Conservation (phyloP, 2,113 vertebrate genomes). For the Proterorhinus semilunaris region DNA sequence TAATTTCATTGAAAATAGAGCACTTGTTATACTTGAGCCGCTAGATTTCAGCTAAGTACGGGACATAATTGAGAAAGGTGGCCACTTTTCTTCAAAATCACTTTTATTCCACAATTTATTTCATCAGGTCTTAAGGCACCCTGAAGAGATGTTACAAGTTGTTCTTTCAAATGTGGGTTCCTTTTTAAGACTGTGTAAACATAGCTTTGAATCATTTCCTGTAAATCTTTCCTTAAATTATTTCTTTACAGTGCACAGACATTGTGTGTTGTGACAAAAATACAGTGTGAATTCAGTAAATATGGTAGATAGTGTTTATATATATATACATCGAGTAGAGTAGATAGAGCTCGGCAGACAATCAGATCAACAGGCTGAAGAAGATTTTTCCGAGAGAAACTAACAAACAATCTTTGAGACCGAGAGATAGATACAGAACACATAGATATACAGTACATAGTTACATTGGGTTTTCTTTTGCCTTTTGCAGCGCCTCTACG, state of each 20-base stretch:
- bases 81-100: slow-evolving; percentile 74
- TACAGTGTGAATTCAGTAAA: slow-evolving; percentile 74
- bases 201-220: slow-evolving; percentile 76
- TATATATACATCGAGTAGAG: slow-evolving; percentile 74
- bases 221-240: slow-evolving; percentile 78
- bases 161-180: slow-evolving; percentile 67
- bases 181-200: slow-evolving; percentile 74
- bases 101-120: slow-evolving; percentile 81
- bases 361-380: slow-evolving; percentile 74
- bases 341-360: slow-evolving; percentile 72
- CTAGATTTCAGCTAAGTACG: not conserved
- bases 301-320: slow-evolving; percentile 68
- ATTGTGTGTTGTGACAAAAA: slow-evolving; percentile 76
- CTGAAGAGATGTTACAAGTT: slow-evolving; percentile 74
- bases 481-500: slow-evolving; percentile 43
- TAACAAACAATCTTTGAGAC: slow-evolving; percentile 72
- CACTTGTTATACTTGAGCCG: not conserved
- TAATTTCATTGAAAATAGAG: not conserved
- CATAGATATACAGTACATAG: slow-evolving; percentile 72
- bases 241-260: slow-evolving; percentile 79
- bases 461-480: slow-evolving; percentile 63
- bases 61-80: not conserved
- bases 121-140: slow-evolving; percentile 75
- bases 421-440: slow-evolving; percentile 72
- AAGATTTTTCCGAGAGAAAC: slow-evolving; percentile 57